Base-by-base conservation (phyloP, 37 sponge, comb jelly and placozoan species). In the Spongia lamella region DNA sequence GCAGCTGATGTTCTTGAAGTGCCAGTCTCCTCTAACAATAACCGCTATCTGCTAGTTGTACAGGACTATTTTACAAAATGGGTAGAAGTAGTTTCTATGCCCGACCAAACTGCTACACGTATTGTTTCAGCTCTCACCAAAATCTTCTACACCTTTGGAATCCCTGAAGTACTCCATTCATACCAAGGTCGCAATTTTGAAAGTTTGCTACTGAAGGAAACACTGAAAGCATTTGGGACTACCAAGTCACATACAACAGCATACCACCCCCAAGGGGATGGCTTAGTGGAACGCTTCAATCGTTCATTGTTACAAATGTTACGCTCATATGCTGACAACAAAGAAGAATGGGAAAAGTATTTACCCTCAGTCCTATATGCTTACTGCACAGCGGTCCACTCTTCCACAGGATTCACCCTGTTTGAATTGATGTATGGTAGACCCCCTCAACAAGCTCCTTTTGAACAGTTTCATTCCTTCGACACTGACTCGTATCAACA, bases 61-160 rank as follows among this genome's bases (percentile, higher is more conserved):
- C 32, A 24, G 32, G 63, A 63, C 32, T 63, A 63, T 7, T 63
- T 63, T 7, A n/a, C n/a, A n/a, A n/a, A n/a, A n/a, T n/a, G n/a
- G n/a, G n/a, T n/a, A n/a, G n/a, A n/a, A n/a, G n/a, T 34, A 1
- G 20, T 63, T 7, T 35, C 63, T 34, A 56, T 56, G 5, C 57
- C 6, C 57, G 25, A 56, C 57, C 57, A 56, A 56, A 56, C 57
- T 56, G 57, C 57, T 26, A 21, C 21, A 56, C 25, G 57, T 26
- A 56, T 56, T 5, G n/a, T n/a, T n/a, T n/a, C n/a, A n/a, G n/a
- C n/a, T n/a, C 6, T 56, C 3, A 25, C 25, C 57, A 56, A 56
- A 25, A 5, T 56, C 57, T 56, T 21, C 57, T 56, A 21, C 3
- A 25, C 6, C 6, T 25, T 56, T 56, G 57, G 57, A 7, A 21